Evolutionary conservation across 2,113 vertebrate genomes (phyloP).

Genomic region (Lepisosteus osseus): DNA sequence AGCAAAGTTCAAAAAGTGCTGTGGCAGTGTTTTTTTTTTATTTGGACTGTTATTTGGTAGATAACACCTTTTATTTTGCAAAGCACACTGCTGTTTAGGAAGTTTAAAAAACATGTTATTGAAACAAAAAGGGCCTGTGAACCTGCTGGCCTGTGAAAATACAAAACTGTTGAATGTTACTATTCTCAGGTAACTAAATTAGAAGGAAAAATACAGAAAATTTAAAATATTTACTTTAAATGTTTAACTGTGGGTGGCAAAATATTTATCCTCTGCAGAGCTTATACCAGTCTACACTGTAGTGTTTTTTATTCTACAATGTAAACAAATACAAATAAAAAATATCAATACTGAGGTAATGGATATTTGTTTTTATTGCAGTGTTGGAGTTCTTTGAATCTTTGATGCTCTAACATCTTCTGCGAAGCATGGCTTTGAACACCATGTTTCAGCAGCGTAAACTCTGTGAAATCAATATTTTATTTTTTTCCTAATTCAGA

Average conservation of each 20-base stretch:
- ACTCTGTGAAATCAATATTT: no score
- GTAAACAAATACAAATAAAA: constrained; percentile 25
- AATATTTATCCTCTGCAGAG: background rate
- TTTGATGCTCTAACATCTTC: background rate
- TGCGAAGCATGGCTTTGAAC: background rate
- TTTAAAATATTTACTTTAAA: background rate
- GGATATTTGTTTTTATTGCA: constrained; percentile 8
- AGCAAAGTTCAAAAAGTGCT: background rate
- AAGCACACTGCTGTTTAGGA: background rate
- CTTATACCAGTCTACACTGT: constrained; percentile 15
- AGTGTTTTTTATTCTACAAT: constrained; percentile 15
- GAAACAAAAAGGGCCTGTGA: background rate
- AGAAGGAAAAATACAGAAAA: constrained; percentile 1
- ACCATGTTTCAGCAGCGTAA: no score
- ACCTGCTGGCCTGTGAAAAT: background rate
- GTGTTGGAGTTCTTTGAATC: background rate
- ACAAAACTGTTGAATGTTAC: constrained; percentile 20
- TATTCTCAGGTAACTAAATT: constrained; percentile 20
- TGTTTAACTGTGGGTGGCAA: background rate
- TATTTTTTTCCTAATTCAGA: no score
- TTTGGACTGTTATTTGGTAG: background rate
- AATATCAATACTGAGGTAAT: background rate
- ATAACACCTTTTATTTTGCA: constrained; percentile 10
- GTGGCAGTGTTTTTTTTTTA: background rate
- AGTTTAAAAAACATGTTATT: background rate